Evolutionary conservation across 2,797 vertebrate species (phyloP), one percentile per base, ranked within the genome.

Genomic region (Eupleurogrammus muticus): DNA sequence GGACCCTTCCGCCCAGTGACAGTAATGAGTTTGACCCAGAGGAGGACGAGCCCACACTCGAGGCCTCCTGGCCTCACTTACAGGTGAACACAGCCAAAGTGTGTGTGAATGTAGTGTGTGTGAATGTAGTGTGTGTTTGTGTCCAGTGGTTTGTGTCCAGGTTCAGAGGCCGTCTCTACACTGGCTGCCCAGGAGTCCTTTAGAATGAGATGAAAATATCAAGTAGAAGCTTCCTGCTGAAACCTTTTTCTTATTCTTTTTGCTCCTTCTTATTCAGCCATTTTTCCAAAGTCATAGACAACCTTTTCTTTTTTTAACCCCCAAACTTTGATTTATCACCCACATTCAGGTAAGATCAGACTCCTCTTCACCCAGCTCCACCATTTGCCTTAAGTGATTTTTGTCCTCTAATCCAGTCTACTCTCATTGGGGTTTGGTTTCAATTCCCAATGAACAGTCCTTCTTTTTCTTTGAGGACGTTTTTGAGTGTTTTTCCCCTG

Each of bases 11-110:
- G 83, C 98, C 98, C 90, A 99, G 97, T 65, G 98, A 99, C 94
- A 98, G 97, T 92, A 98, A 98, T 56, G 98, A 99, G 92, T 99
- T 99, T 90, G 98, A 99, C 93, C 98, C 98, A 28, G 98, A 99
- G 89, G 98, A 99, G 92, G 98, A 99, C 79, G 98, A 99, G 89
- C 98, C 98, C 70, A 99, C 97, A 66, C 95, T 99, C 65, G 98
- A 99, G 89, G 97, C 98, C 65, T 99, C 97, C 0, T 99, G 97
- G 97, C 97, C 98, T 47, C 98, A 99, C 92, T 95, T 99, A 96
- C 97, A 99, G 97, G 97, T 97, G 89, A 75, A 52, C 24, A 3
- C 24, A 2, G 17, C 1, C 0, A 5, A 14, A 1, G 9, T 34
- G n/a, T 48, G 5, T 47, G 14, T 23, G 36, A 20, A 8, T 13